Evolutionary conservation across 2,797 vertebrate genomes (phyloP).

Genomic region (Malacoraja senta): DNA sequence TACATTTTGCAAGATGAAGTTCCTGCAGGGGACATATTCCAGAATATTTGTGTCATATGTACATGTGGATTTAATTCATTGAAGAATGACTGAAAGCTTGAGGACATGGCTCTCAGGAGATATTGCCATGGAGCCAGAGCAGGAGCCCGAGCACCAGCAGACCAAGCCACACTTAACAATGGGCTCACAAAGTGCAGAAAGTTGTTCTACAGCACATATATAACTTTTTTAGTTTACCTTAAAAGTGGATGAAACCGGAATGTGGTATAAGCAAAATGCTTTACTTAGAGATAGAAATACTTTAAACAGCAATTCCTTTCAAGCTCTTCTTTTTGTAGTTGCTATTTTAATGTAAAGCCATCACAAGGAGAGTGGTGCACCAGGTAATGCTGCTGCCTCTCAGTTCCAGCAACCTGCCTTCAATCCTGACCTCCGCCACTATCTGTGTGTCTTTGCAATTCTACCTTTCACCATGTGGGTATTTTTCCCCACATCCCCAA

Average conservation of each 20-base stretch:
- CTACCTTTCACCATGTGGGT: too few relatives aligned
- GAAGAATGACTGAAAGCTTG: background rate
- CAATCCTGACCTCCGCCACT: too few relatives aligned
- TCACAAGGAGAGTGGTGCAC: too few relatives aligned
- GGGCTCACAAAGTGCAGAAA: background rate
- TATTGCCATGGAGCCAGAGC: background rate
- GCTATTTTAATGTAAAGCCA: background rate
- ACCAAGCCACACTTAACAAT: background rate
- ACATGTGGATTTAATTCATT: background rate
- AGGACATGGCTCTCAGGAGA: too few relatives aligned
- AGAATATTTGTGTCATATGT: background rate
- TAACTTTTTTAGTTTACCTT: constrained; percentile 8
- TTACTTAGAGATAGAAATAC: background rate
- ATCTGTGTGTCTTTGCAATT: too few relatives aligned
- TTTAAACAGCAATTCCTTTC: background rate
- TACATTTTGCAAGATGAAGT: constrained; percentile 1
- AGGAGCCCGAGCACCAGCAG: background rate
- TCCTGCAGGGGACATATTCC: background rate
- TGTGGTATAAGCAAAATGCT: background rate
- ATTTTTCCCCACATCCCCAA: too few relatives aligned
- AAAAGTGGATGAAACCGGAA: constrained; percentile 12
- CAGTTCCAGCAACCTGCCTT: too few relatives aligned
- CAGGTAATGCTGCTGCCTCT: too few relatives aligned
- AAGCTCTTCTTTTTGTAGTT: background rate
- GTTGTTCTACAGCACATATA: background rate